A percentile compares a stretch with the other conserved stretches of the same genome.
Evolutionary conservation across 2,888 invertebrate genomes (phyloP).

Genomic region (Drosophila suboccidentalis): DNA sequence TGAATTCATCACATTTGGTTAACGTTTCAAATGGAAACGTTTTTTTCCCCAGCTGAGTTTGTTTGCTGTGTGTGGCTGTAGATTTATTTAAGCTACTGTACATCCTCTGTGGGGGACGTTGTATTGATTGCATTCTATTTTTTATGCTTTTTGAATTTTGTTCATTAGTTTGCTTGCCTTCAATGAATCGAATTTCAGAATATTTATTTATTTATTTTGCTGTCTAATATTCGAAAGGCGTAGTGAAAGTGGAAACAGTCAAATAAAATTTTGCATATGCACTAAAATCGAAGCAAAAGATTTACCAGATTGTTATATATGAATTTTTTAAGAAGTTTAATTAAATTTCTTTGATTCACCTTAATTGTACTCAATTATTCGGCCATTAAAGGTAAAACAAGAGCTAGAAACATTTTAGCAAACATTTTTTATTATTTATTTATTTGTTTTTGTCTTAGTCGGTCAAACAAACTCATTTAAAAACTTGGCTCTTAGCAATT

Average conservation of each 20-base stretch:
- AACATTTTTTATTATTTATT: too few relatives aligned
- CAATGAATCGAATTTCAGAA: constrained; percentile 12
- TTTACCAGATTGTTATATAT: neutral
- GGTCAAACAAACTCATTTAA: too few relatives aligned
- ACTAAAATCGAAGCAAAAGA: neutral
- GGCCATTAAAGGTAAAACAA: neutral
- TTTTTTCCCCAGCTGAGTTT: constrained; percentile 16
- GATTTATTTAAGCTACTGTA: constrained; percentile 52
- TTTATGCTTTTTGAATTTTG: constrained; percentile 51
- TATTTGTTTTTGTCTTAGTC: neutral
- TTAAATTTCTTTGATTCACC: neutral
- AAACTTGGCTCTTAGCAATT: neutral
- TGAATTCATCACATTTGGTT: constrained; percentile 69
- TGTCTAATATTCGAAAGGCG: constrained; percentile 28
- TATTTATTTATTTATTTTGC: constrained; percentile 25
- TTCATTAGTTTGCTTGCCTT: constrained; percentile 64
- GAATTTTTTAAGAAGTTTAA: neutral
- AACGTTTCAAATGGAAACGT: constrained; percentile 54
- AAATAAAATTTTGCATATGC: neutral
- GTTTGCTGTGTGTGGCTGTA: constrained; percentile 16
- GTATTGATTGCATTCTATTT: constrained; percentile 69
- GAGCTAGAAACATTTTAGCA: too few relatives aligned
- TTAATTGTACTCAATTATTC: neutral
- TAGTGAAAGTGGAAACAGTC: neutral
- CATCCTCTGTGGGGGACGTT: neutral